phyloP scores from a whole-genome alignment of 2,113 vertebrate genomes.

The Rattus norvegicus region DNA sequence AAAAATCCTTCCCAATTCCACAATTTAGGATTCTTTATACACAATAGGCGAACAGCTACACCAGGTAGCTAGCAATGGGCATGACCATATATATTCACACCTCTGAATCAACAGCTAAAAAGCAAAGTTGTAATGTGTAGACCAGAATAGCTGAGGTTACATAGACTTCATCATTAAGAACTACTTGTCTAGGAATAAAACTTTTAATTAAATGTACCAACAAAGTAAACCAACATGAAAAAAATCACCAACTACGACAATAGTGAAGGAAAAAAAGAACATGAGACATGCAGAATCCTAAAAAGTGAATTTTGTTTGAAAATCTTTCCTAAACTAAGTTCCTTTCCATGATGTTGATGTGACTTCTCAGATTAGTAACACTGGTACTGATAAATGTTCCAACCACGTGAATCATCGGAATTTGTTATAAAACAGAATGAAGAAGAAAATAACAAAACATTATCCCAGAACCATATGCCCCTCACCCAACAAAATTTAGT shows the following conservation, averaged over 20 bases:
- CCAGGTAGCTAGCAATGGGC: background rate
- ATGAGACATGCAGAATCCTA: background rate
- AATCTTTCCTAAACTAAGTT: constrained; percentile 34
- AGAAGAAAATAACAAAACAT: constrained; percentile 57
- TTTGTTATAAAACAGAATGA: constrained; percentile 64
- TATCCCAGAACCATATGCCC: constrained; percentile 23
- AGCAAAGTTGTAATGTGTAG: background rate
- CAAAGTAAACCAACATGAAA: background rate
- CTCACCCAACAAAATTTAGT: constrained; percentile 45
- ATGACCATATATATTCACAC: background rate
- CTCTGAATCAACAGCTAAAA: background rate
- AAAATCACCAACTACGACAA: background rate
- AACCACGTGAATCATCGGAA: constrained; percentile 51
- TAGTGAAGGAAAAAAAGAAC: background rate
- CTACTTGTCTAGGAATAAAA: background rate
- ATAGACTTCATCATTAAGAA: background rate
- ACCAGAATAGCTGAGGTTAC: background rate
- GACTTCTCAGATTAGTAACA: constrained; percentile 44
- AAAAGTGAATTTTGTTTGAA: background rate
- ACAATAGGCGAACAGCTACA: background rate
- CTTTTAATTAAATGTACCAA: background rate
- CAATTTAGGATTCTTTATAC: background rate
- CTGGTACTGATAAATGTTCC: constrained; percentile 2
- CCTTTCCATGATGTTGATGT: constrained; percentile 47
- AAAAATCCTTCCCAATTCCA: background rate